Evolutionary conservation across 2,888 invertebrate genomes (phyloP), one percentile per base, ranked within the genome.

Genomic region (Scaptomyza tumidula): DNA sequence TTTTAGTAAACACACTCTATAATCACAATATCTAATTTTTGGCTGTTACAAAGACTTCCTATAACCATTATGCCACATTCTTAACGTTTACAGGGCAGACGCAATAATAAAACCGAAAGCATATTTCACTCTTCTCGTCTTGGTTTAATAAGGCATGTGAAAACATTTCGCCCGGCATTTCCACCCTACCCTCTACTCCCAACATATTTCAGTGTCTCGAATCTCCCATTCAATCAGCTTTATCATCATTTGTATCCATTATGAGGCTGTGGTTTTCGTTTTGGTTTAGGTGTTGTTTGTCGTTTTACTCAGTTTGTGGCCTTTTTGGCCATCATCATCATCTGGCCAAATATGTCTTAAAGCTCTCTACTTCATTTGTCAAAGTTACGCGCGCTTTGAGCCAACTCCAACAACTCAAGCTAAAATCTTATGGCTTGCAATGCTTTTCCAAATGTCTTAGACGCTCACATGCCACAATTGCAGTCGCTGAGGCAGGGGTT

Each of bases 211-310:
- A 14, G 6, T 5, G 41, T 5, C 14, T 5, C 14, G 46, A n/a
- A 44, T 41, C 61, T 69, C 61, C 69, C 52, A 65, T 54, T 48
- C 60, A 46, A 35, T 43, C 53, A 58, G 64, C 61, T 77, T 71
- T 76, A 80, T 83, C 84, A 86, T 85, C 85, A 85, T 85, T 85
- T 88, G 81, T 85, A 76, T 79, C 84, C 88, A 85, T 85, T 85
- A 87, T 61, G 77, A 66, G 87, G 75, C 75, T 60, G 75, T 67
- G 59, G 55, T 53, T 71, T 68, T 75, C 50, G 41, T 45, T 52
- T 37, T 59, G 70, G 55, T 41, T 39, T 39, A 24, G 50, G 50
- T 61, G 62, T 39, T 24, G 24, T 39, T 39, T 2, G 14, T 9
- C 58, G 35, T 50, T 35, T 33, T 9, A 50, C 49, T 41, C 39